These are phyloP conservation scores for Daboia siamensis DNA, from an alignment of 2,113 vertebrate genomes.

Conservation along the genomic window DNA sequence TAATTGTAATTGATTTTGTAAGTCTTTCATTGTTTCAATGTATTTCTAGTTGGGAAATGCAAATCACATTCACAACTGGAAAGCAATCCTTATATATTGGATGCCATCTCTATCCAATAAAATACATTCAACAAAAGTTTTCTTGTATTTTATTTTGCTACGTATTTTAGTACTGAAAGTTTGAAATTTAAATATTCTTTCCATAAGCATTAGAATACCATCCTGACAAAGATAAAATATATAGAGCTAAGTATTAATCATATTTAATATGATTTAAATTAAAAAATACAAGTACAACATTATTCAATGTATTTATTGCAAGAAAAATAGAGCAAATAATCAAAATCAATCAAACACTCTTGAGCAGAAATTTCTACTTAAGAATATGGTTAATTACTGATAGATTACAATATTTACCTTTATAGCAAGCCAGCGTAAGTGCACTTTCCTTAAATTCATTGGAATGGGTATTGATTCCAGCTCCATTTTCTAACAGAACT, in stretches of 20 bases:
- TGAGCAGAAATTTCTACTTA: not conserved
- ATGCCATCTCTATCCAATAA: not conserved
- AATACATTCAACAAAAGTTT: not conserved
- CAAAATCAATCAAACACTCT: not conserved
- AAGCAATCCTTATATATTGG: not conserved
- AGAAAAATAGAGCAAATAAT: not conserved
- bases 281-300: fast-evolving
- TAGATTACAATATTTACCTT: constrained; percentile 74
- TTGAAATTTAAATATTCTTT: not conserved
- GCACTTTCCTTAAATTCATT: constrained; percentile 99
- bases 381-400: not conserved
- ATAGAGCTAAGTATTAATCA: fast-evolving
- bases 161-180: not conserved
- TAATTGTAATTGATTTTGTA: not conserved
- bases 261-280: fast-evolving
- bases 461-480: constrained; percentile 98
- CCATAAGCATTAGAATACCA: not conserved
- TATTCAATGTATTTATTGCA: fast-evolving
- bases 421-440: constrained; percentile 96
- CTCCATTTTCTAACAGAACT: constrained; percentile 93
- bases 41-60: not conserved
- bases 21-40: not conserved
- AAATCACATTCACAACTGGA: not conserved
- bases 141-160: not conserved
- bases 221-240: not conserved